A percentile compares a stretch with the other conserved stretches of the same genome.
Evolutionary conservation across 2,888 invertebrate species (phyloP).

Genomic region (Rhopalosiphum nymphaeae): DNA sequence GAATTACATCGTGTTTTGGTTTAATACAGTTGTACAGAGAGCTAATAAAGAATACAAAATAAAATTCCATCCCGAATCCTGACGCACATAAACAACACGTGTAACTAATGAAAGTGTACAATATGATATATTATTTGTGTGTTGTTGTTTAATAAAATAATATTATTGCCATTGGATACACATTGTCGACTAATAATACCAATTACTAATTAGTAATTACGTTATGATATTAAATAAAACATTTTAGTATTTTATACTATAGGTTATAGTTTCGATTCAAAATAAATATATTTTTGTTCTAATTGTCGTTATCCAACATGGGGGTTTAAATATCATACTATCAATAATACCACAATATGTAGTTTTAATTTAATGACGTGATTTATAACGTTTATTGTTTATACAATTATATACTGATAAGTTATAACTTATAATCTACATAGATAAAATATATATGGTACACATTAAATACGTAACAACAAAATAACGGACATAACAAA

Average conservation of each 20-base stretch:
- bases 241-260: neutral
- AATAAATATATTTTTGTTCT: neutral
- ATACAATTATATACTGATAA: neutral
- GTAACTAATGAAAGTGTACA: neutral
- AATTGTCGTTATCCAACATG: neutral
- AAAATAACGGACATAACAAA: neutral
- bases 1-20: conserved; percentile 2
- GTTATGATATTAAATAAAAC: neutral
- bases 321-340: neutral
- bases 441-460: neutral
- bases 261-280: neutral
- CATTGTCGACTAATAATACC: neutral
- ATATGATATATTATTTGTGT: neutral
- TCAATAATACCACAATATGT: neutral
- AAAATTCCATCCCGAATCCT: neutral
- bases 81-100: neutral
- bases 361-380: neutral
- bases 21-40: neutral
- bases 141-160: neutral
- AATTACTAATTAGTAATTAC: neutral
- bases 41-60: neutral
- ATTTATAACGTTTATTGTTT: neutral
- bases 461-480: neutral
- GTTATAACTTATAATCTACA: neutral
- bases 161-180: neutral